phyloP scores from a whole-genome alignment of 92 coral and sea anemone species.

The Nematostella vectensis region DNA sequence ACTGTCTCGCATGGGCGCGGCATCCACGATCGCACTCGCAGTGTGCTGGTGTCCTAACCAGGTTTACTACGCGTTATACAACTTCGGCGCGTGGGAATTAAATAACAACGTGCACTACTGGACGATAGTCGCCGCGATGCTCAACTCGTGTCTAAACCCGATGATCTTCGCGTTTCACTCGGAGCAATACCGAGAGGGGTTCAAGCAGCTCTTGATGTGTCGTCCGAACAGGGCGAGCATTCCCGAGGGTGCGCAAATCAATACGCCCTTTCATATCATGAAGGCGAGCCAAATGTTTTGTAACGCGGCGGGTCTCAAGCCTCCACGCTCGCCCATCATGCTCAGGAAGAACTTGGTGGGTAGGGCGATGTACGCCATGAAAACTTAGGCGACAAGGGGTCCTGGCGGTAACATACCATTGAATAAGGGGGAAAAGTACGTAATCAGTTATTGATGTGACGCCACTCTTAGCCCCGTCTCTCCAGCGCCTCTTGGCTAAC shows the following conservation, averaged over 20 bases:
- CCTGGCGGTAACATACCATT: too few species aligned
- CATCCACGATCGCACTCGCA: conserved; percentile 25
- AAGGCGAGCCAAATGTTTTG: conserved; percentile 6
- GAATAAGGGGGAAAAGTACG: too few species aligned
- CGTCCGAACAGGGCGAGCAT: not conserved
- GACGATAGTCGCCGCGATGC: conserved; percentile 40
- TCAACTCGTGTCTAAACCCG: conserved; percentile 45
- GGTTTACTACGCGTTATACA: conserved; percentile 30
- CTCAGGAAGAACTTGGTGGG: conserved; percentile 4
- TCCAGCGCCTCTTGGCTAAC: too few species aligned
- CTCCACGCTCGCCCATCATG: conserved; percentile 2
- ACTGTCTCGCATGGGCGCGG: conserved; percentile 47
- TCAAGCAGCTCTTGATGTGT: conserved; percentile 21
- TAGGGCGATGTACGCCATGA: too few species aligned
- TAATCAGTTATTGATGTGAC: too few species aligned
- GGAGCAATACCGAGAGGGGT: conserved; percentile 37
- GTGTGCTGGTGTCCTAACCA: conserved; percentile 52
- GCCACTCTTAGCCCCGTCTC: too few species aligned
- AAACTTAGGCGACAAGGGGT: too few species aligned
- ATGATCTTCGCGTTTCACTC: conserved; percentile 55
- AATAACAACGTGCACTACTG: conserved; percentile 27
- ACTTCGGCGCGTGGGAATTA: conserved; percentile 38
- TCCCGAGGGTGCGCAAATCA: not conserved
- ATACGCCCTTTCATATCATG: not conserved
- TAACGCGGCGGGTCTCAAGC: not conserved